These are phyloP conservation scores for Yponomeuta sedellus DNA, from an alignment of 2,888 invertebrate species.

Conservation along the genomic window DNA sequence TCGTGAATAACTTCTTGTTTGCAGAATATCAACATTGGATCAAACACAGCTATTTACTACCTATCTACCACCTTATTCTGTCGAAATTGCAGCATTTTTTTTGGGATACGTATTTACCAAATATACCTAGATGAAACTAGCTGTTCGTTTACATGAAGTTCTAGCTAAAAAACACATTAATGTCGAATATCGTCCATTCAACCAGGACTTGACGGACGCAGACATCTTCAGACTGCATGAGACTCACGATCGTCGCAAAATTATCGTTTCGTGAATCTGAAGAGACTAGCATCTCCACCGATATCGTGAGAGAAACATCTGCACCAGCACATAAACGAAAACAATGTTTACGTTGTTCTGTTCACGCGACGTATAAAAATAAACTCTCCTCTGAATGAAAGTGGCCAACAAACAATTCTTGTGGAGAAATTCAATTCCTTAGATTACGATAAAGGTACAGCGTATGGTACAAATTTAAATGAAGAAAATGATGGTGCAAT, in stretches of 20 bases:
- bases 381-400: slow-evolving; percentile 3
- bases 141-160: not conserved
- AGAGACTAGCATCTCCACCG: slow-evolving; percentile 49
- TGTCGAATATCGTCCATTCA: not conserved
- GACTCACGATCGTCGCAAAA: slow-evolving; percentile 40
- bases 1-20: not conserved
- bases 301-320: slow-evolving; percentile 27
- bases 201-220: slow-evolving; percentile 12
- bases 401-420: not conserved
- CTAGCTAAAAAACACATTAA: not conserved
- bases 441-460: slow-evolving; percentile 8
- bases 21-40: not conserved
- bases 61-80: not conserved
- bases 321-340: slow-evolving; percentile 10
- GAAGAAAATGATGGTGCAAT: slow-evolving; percentile 12
- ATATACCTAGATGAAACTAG: not conserved
- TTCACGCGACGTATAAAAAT: not conserved
- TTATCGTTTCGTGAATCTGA: slow-evolving; percentile 67
- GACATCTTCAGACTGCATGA: slow-evolving; percentile 35
- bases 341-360: not conserved
- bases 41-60: not conserved
- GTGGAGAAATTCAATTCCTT: slow-evolving; percentile 6
- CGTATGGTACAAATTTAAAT: slow-evolving; percentile 1
- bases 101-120: not conserved
- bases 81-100: not conserved